These are phyloP conservation scores for Dasysyrphus tricinctus DNA, from an alignment of 2,888 invertebrate genomes.

Conservation along the genomic window DNA sequence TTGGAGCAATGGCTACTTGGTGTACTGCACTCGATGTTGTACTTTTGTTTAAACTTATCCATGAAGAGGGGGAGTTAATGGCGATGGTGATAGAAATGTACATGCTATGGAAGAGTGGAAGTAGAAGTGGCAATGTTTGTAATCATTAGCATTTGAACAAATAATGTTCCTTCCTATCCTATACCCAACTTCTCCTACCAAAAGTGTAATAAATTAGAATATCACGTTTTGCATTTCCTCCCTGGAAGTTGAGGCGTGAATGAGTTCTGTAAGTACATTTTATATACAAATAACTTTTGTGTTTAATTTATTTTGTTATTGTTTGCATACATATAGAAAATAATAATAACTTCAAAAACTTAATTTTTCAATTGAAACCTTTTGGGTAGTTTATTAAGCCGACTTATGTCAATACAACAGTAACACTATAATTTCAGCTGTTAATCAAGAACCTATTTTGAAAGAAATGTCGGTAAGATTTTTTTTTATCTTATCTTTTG, in stretches of 20 bases:
- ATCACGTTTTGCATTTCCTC: conserved; percentile 76
- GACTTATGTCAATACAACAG: background rate
- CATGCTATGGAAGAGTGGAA: background rate
- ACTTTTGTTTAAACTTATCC: background rate
- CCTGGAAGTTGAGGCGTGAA: conserved; percentile 34
- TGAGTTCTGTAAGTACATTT: background rate
- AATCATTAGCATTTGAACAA: conserved; percentile 56
- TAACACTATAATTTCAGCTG: conserved; percentile 1
- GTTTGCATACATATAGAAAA: background rate
- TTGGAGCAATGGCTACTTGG: conserved; percentile 28
- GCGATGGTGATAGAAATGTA: background rate
- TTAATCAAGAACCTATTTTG: background rate
- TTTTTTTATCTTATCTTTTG: conserved; percentile 6
- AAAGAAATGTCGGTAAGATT: background rate
- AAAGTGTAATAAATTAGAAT: conserved; percentile 60
- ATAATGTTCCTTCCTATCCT: background rate
- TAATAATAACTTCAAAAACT: background rate
- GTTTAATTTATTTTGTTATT: background rate
- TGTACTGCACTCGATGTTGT: conserved; percentile 2
- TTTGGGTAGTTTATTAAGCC: background rate
- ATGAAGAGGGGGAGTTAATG: background rate
- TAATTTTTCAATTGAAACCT: background rate
- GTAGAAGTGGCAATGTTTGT: conserved; percentile 25
- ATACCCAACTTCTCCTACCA: conserved; percentile 39
- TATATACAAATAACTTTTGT: background rate